Evolutionary conservation across 2,888 invertebrate species (phyloP).

Genomic region (Tupiocoris notatus): DNA sequence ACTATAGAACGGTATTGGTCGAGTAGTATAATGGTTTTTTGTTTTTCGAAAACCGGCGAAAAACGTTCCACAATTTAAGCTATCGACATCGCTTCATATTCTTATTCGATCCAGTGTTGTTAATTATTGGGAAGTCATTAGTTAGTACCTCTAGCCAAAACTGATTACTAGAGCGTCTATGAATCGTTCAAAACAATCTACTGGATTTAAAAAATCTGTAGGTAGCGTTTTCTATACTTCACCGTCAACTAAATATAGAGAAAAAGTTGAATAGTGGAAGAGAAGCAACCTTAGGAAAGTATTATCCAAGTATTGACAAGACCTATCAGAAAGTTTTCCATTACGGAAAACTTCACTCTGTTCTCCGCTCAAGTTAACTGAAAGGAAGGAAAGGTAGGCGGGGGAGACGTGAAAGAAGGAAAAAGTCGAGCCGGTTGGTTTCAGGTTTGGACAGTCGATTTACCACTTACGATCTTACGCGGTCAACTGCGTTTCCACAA

Average conservation of each 20-base stretch:
- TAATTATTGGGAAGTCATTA: too few relatives aligned
- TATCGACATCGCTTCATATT: too few relatives aligned
- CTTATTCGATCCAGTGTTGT: too few relatives aligned
- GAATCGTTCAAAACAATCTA: background rate
- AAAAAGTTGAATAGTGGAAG: background rate
- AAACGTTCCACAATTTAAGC: too few relatives aligned
- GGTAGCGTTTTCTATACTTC: background rate
- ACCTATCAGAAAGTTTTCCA: constrained; percentile 31
- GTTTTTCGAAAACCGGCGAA: too few relatives aligned
- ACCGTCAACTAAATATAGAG: background rate
- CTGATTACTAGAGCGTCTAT: too few relatives aligned
- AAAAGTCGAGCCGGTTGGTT: background rate
- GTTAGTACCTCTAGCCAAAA: too few relatives aligned
- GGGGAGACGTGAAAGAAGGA: background rate
- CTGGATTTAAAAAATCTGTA: background rate
- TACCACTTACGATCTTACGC: constrained; percentile 2
- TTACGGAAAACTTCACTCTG: constrained; percentile 26
- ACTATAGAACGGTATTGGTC: too few relatives aligned
- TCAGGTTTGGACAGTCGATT: constrained; percentile 28
- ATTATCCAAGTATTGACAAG: constrained; percentile 35
- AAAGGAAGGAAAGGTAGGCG: background rate
- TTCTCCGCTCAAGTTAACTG: background rate
- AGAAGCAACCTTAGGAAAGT: constrained; percentile 5
- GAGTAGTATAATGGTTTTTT: too few relatives aligned
- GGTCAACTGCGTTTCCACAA: background rate